These are phyloP conservation scores for Graptemys geographica DNA, from an alignment of 2,797 vertebrate genomes.

Conservation along the genomic window DNA sequence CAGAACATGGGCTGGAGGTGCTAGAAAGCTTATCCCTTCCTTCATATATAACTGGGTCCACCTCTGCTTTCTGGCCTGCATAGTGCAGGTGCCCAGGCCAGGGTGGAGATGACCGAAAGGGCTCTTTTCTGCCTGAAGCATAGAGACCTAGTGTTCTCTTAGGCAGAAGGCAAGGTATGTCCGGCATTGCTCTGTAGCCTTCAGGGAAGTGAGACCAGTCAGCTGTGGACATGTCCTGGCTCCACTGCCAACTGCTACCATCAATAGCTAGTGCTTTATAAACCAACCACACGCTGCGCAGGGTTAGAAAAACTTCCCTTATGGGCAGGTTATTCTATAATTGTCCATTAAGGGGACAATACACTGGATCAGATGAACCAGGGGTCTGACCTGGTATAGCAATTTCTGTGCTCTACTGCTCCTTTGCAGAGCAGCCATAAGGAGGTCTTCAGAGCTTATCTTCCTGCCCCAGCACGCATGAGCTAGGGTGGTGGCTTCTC, in stretches of 20 bases:
- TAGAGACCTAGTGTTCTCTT: not conserved
- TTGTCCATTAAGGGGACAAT: not conserved
- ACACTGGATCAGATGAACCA: not conserved
- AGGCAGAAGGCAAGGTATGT: not conserved
- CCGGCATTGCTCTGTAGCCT: not conserved
- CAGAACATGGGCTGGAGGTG: not conserved
- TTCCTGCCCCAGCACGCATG: not conserved
- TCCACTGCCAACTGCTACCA: not conserved
- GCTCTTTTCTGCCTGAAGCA: not conserved
- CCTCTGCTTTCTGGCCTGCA: not conserved
- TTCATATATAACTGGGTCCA: not conserved
- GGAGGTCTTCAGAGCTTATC: not conserved
- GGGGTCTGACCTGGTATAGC: not conserved
- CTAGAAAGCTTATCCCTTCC: not conserved
- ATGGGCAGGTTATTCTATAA: not conserved
- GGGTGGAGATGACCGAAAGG: not conserved
- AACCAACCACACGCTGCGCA: not conserved
- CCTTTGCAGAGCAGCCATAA: not conserved
- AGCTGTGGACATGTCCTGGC: fast-evolving
- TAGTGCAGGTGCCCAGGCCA: not conserved
- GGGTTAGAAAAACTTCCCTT: not conserved
- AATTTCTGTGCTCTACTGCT: not conserved
- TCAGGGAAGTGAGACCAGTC: not conserved
- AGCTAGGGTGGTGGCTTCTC: not conserved
- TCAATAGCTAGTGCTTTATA: not conserved